These are phyloP conservation scores for Microdon myrmicae DNA, from an alignment of 2,888 invertebrate genomes.

Conservation along the genomic window DNA sequence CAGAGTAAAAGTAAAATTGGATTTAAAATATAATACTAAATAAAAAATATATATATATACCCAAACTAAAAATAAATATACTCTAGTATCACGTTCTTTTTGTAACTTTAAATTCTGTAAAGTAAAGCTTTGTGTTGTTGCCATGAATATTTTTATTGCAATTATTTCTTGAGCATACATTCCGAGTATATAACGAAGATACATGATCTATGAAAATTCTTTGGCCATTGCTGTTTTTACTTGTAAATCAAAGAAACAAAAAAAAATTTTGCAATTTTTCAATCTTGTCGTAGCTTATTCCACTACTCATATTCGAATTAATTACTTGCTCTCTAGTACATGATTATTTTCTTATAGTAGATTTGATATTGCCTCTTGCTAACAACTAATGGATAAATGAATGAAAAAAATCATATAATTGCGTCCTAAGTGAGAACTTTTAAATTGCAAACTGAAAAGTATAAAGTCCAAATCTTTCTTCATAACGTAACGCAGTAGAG, in stretches of 20 bases:
- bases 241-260: conserved; percentile 29
- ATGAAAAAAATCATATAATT: conserved; percentile 18
- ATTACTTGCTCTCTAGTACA: conserved; percentile 24
- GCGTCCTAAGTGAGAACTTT: neutral
- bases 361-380: conserved; percentile 46
- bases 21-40: conserved; percentile 24
- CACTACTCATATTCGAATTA: conserved; percentile 44
- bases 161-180: conserved; percentile 29
- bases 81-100: conserved; percentile 26
- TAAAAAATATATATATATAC: conserved; percentile 41
- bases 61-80: conserved; percentile 40
- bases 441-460: conserved; percentile 28
- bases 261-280: conserved; percentile 45
- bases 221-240: conserved; percentile 48
- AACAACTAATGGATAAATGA: conserved; percentile 40
- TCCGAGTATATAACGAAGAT: conserved; percentile 19
- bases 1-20: conserved; percentile 32
- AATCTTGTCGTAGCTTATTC: conserved; percentile 46
- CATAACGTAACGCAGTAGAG: conserved; percentile 49
- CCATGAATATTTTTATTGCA: conserved; percentile 30
- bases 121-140: conserved; percentile 50
- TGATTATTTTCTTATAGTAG: conserved; percentile 34
- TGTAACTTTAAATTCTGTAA: conserved; percentile 46
- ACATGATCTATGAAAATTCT: conserved; percentile 47
- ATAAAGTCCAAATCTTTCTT: conserved; percentile 4